Evolutionary conservation across 2,797 vertebrate genomes (phyloP).

Genomic region (Pelodytes ibericus): DNA sequence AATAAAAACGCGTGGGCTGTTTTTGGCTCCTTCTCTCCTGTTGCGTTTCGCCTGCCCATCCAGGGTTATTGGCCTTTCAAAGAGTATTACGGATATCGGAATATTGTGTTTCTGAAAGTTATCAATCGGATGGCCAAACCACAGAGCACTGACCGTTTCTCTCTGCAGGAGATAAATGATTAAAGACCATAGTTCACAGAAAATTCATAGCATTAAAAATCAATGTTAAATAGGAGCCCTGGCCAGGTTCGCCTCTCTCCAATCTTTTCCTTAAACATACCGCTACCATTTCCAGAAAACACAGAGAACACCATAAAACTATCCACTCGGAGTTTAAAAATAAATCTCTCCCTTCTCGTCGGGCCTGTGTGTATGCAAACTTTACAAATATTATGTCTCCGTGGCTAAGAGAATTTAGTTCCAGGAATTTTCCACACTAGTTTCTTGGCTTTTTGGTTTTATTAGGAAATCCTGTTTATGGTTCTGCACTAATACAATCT

Average conservation of each 20-base stretch:
- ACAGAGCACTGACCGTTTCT: no score
- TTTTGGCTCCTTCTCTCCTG: not conserved
- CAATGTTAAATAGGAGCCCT: not conserved
- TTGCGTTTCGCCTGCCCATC: not conserved
- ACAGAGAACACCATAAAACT: conserved; percentile 4
- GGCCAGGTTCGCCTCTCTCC: not conserved
- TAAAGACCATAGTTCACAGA: conserved; percentile 6
- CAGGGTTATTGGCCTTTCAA: not conserved
- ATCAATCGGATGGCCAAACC: conserved; percentile 7
- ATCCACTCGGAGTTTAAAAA: conserved; percentile 61
- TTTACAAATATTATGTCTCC: conserved; percentile 68
- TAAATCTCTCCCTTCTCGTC: conserved; percentile 57
- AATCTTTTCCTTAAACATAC: not conserved
- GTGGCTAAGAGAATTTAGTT: conserved; percentile 64
- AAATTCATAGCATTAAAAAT: not conserved
- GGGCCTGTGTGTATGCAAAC: conserved; percentile 59
- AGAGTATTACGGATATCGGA: no score
- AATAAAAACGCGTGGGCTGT: no score
- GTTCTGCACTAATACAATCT: conserved; percentile 10
- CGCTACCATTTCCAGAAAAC: not conserved
- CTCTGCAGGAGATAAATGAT: no score
- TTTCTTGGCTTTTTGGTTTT: conserved; percentile 59
- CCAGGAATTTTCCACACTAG: conserved; percentile 55
- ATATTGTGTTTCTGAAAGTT: no score
- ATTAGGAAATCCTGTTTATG: conserved; percentile 58